Percentiles rank a stretch among this genome's conserved stretches.
These are phyloP conservation scores for Ceratina australensis DNA, from an alignment of 1,140 invertebrate species.

Conservation along the genomic window DNA sequence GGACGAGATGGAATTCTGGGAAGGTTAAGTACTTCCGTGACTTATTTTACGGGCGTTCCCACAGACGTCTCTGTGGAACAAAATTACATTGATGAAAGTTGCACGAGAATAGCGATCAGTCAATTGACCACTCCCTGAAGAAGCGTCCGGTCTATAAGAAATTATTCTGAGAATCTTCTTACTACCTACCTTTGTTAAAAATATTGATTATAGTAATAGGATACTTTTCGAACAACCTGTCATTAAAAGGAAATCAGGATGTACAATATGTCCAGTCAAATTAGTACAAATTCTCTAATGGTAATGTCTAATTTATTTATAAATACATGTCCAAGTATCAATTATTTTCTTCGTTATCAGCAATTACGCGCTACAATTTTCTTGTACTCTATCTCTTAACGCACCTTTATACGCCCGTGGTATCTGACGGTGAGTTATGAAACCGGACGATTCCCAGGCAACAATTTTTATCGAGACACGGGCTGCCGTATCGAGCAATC, in stretches of 20 bases:
- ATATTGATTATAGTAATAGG: no score
- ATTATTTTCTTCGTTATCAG: not conserved
- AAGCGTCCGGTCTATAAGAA: not conserved
- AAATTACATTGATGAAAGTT: conserved; percentile 24
- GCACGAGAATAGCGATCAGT: not conserved
- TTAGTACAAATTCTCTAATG: conserved; percentile 4
- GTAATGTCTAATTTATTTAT: conserved; percentile 11
- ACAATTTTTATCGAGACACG: not conserved
- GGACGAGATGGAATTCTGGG: not conserved
- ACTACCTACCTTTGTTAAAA: conserved; percentile 3
- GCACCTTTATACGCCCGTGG: no score
- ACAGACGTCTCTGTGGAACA: not conserved
- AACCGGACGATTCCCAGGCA: not conserved
- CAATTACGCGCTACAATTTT: not conserved
- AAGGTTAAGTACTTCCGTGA: not conserved
- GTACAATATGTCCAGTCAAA: not conserved
- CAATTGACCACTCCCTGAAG: conserved; percentile 9
- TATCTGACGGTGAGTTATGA: no score
- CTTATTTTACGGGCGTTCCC: no score
- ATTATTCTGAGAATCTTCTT: not conserved
- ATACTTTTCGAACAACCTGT: not conserved
- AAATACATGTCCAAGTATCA: not conserved
- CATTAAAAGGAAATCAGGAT: conserved; percentile 15
- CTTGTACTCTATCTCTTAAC: not conserved
- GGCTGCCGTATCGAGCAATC: not conserved